Evolutionary conservation across 1,140 invertebrate species (phyloP).

Genomic region (Carcinoscorpius rotundicauda): DNA sequence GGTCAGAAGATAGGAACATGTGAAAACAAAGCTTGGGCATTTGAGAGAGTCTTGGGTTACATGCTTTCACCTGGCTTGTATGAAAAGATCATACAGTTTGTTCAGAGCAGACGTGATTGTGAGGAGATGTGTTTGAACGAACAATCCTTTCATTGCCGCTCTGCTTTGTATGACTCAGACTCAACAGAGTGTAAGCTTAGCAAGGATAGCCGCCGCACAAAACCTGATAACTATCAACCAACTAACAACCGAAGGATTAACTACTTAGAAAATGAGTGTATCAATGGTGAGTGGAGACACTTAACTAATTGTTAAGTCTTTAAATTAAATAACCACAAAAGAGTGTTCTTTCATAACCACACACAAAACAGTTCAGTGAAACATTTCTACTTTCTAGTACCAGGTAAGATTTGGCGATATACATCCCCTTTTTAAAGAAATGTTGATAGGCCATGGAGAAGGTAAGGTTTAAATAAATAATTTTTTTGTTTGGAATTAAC

Average conservation of each 20-base stretch:
- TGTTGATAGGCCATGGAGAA: no score
- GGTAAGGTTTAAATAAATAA: no score
- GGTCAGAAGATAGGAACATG: constrained; percentile 27
- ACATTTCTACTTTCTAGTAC: no score
- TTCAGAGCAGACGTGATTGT: constrained; percentile 37
- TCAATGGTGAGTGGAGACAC: constrained; percentile 9
- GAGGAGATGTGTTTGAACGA: constrained; percentile 36
- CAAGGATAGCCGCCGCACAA: constrained; percentile 32
- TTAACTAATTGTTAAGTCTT: no score
- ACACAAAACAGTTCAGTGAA: no score
- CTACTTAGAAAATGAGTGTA: constrained; percentile 42
- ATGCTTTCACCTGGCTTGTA: constrained; percentile 33
- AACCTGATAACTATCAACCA: constrained; percentile 32
- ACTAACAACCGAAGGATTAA: constrained; percentile 32
- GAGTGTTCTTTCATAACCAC: no score
- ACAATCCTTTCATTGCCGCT: constrained; percentile 32
- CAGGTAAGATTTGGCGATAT: no score
- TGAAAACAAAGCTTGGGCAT: constrained; percentile 38
- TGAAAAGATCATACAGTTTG: constrained; percentile 31
- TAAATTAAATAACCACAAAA: no score
- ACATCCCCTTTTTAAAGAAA: no score
- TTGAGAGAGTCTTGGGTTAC: constrained; percentile 37
- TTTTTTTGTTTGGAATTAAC: no score
- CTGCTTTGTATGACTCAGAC: constrained; percentile 38
- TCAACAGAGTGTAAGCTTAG: constrained; percentile 36